phyloP scores from a whole-genome alignment of 1,140 invertebrate species.

The Cydia splendana region DNA sequence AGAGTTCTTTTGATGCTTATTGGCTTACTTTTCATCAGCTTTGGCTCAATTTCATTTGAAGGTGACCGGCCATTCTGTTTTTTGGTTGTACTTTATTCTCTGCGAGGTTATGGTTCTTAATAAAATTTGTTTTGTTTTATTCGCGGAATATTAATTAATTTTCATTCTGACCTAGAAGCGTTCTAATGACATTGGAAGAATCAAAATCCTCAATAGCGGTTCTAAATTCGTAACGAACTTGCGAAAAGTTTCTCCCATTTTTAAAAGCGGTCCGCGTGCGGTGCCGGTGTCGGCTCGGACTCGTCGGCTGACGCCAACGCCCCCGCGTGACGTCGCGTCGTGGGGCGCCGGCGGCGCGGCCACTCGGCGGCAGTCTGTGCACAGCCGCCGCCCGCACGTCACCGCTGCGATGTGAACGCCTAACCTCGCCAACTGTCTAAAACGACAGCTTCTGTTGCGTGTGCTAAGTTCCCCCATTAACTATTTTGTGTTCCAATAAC shows the following conservation, averaged over 20 bases:
- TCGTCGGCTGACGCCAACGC: conserved; percentile 55
- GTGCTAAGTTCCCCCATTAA: conserved; percentile 51
- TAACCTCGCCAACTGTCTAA: conserved; percentile 68
- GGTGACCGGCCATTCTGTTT: neutral
- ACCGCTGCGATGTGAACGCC: conserved; percentile 76
- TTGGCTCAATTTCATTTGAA: neutral
- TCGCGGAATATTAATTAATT: neutral
- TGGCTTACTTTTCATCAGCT: neutral
- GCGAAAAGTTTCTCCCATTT: conserved; percentile 45
- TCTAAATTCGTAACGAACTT: conserved; percentile 10
- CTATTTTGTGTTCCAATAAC: conserved; percentile 41
- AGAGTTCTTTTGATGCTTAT: neutral
- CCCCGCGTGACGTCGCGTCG: conserved; percentile 54
- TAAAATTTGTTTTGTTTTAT: neutral
- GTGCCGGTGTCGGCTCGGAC: conserved; percentile 18
- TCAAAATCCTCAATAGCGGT: neutral
- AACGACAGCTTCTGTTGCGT: conserved; percentile 72
- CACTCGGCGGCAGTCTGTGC: conserved; percentile 60
- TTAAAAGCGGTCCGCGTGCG: conserved; percentile 32
- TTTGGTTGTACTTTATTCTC: neutral
- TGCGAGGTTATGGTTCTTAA: neutral
- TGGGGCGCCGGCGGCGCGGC: conserved; percentile 29
- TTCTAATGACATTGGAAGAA: conserved; percentile 14
- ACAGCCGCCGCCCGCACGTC: conserved; percentile 70
- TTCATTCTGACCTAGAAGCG: neutral